These are phyloP conservation scores for Sphinx pinastri DNA, from an alignment of 2,888 invertebrate species.

Conservation along the genomic window DNA sequence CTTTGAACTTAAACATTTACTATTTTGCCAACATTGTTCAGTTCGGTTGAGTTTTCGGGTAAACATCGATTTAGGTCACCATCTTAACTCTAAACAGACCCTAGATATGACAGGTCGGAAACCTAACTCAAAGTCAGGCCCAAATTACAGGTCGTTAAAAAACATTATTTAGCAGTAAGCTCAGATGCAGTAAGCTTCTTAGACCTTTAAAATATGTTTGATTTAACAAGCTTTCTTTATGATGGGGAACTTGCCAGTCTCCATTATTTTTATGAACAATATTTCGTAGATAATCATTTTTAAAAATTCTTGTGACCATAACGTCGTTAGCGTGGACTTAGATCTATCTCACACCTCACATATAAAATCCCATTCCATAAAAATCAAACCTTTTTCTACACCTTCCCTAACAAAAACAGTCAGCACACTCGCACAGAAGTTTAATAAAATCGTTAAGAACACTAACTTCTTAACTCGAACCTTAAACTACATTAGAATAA, in stretches of 20 bases:
- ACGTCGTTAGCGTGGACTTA: no score
- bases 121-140: conserved; percentile 18
- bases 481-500: conserved; percentile 54
- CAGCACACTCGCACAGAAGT: conserved; percentile 42
- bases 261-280: no score
- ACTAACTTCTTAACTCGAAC: conserved; percentile 49
- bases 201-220: no score
- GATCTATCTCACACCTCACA: no score
- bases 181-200: no score
- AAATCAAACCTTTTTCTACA: not conserved
- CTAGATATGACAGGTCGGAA: conserved; percentile 17
- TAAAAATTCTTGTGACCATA: no score
- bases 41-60: not conserved
- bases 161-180: not conserved
- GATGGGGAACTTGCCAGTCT: no score
- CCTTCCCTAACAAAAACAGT: conserved; percentile 30
- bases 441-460: conserved; percentile 49
- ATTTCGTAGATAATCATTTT: no score
- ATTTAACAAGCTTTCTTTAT: no score
- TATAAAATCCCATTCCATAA: no score
- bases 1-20: conserved; percentile 12
- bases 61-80: conserved; percentile 23
- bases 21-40: conserved; percentile 11
- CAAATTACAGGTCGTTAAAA: conserved; percentile 9
- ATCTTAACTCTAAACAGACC: not conserved